Evolutionary conservation across 2,888 invertebrate genomes (phyloP).

Genomic region (Autographa gamma): DNA sequence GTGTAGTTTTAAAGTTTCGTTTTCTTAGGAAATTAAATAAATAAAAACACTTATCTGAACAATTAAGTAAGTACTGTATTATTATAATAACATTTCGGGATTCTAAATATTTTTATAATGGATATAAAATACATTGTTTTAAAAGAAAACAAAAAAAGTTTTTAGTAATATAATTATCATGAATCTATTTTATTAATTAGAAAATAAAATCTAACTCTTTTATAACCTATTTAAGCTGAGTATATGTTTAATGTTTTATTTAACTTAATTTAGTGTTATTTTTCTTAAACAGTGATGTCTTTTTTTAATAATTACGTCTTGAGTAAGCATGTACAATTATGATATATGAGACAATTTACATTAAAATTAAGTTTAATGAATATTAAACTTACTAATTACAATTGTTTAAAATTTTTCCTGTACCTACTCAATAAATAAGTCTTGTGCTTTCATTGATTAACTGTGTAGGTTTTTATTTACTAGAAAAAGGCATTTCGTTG

Average conservation of each 20-base stretch:
- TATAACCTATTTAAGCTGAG: too few species aligned
- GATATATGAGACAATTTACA: constrained; percentile 4
- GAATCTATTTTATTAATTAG: neutral
- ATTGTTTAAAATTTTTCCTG: neutral
- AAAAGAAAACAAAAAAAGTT: neutral
- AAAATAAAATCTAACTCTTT: too few species aligned
- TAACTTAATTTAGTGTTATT: neutral
- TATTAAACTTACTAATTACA: neutral
- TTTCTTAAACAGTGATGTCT: neutral
- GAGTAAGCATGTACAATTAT: neutral
- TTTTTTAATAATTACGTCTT: neutral
- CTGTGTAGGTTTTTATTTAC: neutral
- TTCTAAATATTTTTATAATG: neutral
- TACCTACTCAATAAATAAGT: too few species aligned
- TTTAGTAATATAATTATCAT: neutral
- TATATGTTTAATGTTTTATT: neutral
- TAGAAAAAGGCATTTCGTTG: neutral
- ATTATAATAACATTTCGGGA: neutral
- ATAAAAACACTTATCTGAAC: neutral
- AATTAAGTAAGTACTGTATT: neutral
- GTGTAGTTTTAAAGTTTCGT: neutral
- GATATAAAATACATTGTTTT: neutral
- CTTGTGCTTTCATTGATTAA: neutral
- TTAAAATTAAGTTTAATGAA: neutral
- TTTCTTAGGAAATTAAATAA: neutral